Evolutionary conservation across 2,113 vertebrate genomes (phyloP).

Genomic region (Lanius ludovicianus): DNA sequence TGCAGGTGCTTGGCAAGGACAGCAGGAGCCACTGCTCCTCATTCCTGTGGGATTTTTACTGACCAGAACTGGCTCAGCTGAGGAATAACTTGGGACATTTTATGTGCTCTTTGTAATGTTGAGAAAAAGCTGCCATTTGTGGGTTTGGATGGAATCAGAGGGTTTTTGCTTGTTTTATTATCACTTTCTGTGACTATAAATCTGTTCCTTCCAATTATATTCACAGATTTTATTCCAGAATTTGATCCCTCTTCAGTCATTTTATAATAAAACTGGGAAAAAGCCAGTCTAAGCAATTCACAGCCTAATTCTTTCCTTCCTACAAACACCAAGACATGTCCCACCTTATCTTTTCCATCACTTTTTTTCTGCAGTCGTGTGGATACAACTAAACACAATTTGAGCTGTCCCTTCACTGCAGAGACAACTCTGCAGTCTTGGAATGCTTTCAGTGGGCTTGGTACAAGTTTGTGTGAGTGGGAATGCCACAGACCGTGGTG

Average conservation of each 20-base stretch:
- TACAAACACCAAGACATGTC: not conserved
- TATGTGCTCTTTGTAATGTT: not conserved
- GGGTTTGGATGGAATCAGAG: too few relatives aligned
- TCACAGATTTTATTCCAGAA: not conserved
- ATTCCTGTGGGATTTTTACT: not conserved
- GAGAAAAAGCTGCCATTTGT: not conserved
- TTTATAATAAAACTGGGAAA: not conserved
- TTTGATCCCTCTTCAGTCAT: not conserved
- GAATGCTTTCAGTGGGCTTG: slow-evolving; percentile 67
- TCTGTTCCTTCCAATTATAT: not conserved
- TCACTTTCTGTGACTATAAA: not conserved
- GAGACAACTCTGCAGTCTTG: slow-evolving; percentile 63
- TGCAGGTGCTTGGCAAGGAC: not conserved
- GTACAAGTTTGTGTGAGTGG: slow-evolving; percentile 69
- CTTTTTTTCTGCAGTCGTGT: not conserved
- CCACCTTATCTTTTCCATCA: not conserved
- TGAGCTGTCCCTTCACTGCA: slow-evolving; percentile 65
- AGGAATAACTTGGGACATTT: not conserved
- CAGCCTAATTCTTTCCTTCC: not conserved
- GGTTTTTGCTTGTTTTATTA: not conserved
- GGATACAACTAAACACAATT: slow-evolving; percentile 56
- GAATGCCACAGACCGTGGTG: slow-evolving; percentile 61
- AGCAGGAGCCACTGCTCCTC: not conserved
- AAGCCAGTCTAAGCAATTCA: not conserved
- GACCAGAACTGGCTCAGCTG: not conserved